phyloP scores from a whole-genome alignment of 2,113 vertebrate genomes.

The Oreotrochilus melanogaster region DNA sequence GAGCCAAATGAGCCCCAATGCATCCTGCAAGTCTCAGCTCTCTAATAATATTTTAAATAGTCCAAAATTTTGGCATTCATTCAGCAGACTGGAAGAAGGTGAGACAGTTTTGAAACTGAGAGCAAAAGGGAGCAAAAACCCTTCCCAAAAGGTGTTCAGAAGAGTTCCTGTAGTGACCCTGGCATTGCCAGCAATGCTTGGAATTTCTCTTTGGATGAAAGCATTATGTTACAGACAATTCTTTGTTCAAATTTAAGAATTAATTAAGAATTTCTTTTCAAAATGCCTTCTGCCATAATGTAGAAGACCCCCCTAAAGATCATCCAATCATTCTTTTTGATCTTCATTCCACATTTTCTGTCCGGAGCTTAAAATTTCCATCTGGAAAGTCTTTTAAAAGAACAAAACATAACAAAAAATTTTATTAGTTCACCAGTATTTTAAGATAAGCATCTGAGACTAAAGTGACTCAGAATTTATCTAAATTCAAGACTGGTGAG shows the following conservation, averaged over 20 bases:
- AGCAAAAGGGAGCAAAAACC: neutral
- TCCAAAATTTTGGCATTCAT: neutral
- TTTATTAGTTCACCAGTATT: neutral
- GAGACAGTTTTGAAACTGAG: neutral
- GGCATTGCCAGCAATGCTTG: neutral
- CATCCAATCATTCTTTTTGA: neutral
- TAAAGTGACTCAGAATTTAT: neutral
- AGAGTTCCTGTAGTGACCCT: neutral
- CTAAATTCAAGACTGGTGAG: neutral
- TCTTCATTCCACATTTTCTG: neutral
- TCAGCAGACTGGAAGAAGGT: neutral
- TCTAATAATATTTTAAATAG: neutral
- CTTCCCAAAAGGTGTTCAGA: neutral
- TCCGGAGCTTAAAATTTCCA: neutral
- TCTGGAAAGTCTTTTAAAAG: neutral
- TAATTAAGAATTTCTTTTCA: neutral
- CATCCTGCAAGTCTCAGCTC: neutral
- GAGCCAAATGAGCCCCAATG: neutral
- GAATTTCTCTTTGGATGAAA: neutral
- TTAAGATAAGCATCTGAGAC: neutral
- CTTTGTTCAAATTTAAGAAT: neutral
- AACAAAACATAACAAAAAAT: neutral
- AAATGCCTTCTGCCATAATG: neutral
- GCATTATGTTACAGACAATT: neutral
- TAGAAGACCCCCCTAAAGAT: neutral